phyloP scores from a whole-genome alignment of 2,797 vertebrate genomes.

The Pantherophis alleghaniensis region DNA sequence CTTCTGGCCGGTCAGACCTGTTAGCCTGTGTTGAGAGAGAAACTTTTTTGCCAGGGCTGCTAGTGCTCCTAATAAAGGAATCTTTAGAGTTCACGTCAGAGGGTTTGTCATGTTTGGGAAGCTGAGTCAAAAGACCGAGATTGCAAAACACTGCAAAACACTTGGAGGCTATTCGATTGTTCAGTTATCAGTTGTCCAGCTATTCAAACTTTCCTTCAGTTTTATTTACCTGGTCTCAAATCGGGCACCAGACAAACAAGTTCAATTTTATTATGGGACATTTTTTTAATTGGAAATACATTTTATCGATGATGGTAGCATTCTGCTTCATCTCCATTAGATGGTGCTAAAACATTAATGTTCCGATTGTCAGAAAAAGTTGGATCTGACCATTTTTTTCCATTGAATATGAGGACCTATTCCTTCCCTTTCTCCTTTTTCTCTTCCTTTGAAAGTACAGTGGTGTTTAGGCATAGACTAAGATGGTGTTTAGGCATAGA shows the following conservation, averaged over 20 bases:
- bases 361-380: conserved; percentile 1
- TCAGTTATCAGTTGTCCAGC: not conserved
- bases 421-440: too few relatives aligned
- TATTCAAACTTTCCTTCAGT: not conserved
- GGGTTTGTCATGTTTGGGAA: too few relatives aligned
- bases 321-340: conserved; percentile 36
- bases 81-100: too few relatives aligned
- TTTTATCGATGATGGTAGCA: not conserved
- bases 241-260: not conserved
- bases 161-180: too few relatives aligned
- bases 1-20: too few relatives aligned
- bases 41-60: too few relatives aligned
- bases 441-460: not conserved
- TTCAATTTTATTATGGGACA: not conserved
- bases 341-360: conserved; percentile 52
- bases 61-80: too few relatives aligned
- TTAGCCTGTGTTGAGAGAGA: too few relatives aligned
- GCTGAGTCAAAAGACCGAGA: too few relatives aligned
- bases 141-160: not conserved
- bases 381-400: not conserved
- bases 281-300: not conserved
- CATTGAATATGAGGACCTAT: not conserved
- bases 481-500: not conserved
- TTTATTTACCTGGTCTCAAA: not conserved
- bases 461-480: not conserved